phyloP scores from a whole-genome alignment of 1,140 invertebrate genomes.

The Calephelis virginiensis region DNA sequence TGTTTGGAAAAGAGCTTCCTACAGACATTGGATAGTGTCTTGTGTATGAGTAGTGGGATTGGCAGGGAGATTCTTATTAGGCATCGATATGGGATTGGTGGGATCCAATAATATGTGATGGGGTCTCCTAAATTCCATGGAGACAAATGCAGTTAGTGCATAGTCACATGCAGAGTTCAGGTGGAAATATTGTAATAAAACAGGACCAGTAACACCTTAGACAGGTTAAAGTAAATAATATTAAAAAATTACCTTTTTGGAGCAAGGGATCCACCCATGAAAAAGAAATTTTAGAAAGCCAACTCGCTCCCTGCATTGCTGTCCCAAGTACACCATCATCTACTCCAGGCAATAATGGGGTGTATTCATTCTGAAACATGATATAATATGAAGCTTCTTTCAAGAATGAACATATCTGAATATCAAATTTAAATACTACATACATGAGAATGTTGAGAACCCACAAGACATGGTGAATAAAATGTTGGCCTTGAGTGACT shows the following conservation, averaged over 20 bases:
- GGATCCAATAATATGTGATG: no score
- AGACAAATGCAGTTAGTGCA: no score
- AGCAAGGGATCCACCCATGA: slow-evolving; percentile 93
- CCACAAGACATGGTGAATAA: slow-evolving; percentile 73
- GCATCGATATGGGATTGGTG: no score
- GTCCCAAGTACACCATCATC: slow-evolving; percentile 84
- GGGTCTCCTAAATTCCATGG: no score
- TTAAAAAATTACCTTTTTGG: slow-evolving; percentile 83
- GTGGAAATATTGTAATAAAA: no score
- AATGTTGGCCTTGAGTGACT: slow-evolving; percentile 72
- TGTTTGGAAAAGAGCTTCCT: no score
- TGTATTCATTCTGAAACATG: slow-evolving; percentile 78
- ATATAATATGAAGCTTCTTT: slow-evolving; percentile 13
- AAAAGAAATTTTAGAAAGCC: slow-evolving; percentile 88
- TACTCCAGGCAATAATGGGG: slow-evolving; percentile 78
- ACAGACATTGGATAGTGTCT: no score
- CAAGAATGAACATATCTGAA: not conserved
- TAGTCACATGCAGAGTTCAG: no score
- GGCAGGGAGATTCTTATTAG: no score
- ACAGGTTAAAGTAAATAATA: not conserved
- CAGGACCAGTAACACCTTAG: no score
- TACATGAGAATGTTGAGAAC: slow-evolving; percentile 78
- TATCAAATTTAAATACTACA: slow-evolving; percentile 32
- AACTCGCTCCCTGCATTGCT: slow-evolving; percentile 87
- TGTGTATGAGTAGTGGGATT: no score